These are phyloP conservation scores for Tachycineta bicolor DNA, from an alignment of 2,113 vertebrate species.

Conservation along the genomic window DNA sequence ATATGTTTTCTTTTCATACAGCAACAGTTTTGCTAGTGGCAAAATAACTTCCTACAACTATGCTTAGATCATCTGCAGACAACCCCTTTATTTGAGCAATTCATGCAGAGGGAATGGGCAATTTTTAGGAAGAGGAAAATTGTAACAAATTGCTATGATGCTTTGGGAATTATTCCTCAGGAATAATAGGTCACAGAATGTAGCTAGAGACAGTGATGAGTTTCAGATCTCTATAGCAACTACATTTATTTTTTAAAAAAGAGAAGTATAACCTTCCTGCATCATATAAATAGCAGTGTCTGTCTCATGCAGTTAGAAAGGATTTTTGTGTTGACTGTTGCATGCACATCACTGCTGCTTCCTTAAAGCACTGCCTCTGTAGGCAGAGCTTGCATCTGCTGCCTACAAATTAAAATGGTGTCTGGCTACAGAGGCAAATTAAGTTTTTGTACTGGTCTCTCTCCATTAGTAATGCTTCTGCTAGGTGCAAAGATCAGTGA, in stretches of 20 bases:
- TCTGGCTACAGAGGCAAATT: background rate
- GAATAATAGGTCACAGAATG: background rate
- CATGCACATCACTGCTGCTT: background rate
- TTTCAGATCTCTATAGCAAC: background rate
- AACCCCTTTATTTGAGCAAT: background rate
- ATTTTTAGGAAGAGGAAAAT: constrained; percentile 18
- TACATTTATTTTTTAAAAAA: background rate
- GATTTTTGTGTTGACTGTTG: background rate
- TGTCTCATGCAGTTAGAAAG: background rate
- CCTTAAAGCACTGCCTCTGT: background rate
- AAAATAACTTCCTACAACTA: background rate
- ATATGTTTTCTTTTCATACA: background rate
- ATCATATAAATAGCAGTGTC: background rate
- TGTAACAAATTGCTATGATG: background rate
- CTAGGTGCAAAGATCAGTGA: background rate
- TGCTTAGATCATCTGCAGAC: background rate
- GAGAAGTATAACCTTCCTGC: background rate
- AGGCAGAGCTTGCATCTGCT: background rate
- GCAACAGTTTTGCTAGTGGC: background rate
- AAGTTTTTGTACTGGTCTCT: background rate
- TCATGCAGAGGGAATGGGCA: background rate
- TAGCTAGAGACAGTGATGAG: background rate
- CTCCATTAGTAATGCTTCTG: background rate
- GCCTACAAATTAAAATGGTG: background rate
- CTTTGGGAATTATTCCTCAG: background rate